Evolutionary conservation across 53 echinoderm and acorn worm genomes (phyloP), one percentile per base, ranked within the genome.

Genomic region (Antedon mediterranea): DNA sequence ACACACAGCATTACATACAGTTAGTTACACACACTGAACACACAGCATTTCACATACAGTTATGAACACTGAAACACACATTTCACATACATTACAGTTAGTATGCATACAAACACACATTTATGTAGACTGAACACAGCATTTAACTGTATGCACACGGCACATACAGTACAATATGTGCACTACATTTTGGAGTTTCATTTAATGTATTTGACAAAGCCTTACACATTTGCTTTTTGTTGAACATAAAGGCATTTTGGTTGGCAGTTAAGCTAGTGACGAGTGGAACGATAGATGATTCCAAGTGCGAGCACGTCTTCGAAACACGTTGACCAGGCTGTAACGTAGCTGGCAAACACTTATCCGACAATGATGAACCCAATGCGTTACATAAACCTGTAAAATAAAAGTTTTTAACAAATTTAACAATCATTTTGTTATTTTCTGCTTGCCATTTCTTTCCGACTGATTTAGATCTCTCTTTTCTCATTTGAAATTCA

Each of bases 221-320:
- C 75, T 76, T 33, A 76, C 76, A 26, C 34, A n/a, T 76, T 9
- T 20, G 26, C 26, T 20, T 32, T 32, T 23, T 33, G 32, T 33
- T 76, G 32, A 76, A 34, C 34, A 23, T 34, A 23, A 71, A 74
- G 86, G 84, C 5, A 30, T 83, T 88, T 28, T 91, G 86, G n/a
- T 79, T 76, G 0, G 92, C 81, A 44, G 74, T 82, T 31, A 88
- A 83, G 27, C 88, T 79, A 28, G 84, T 78, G 37, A 91, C 82
- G 8, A 89, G 75, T 31, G 92, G 92, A 79, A 83, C 34, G 78
- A 89, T 78, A 30, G 86, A 75, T 72, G 76, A 73, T 57, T 91
- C 87, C 79, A 91, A 80, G 33, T 89, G 82, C 86, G 79, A 76
- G 44, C 86, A 85, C 15, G 92, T 91, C 77, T 71, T 88, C 79